These are phyloP conservation scores for Sycophila sp. DNA, from an alignment of 1,140 invertebrate species.

Conservation along the genomic window DNA sequence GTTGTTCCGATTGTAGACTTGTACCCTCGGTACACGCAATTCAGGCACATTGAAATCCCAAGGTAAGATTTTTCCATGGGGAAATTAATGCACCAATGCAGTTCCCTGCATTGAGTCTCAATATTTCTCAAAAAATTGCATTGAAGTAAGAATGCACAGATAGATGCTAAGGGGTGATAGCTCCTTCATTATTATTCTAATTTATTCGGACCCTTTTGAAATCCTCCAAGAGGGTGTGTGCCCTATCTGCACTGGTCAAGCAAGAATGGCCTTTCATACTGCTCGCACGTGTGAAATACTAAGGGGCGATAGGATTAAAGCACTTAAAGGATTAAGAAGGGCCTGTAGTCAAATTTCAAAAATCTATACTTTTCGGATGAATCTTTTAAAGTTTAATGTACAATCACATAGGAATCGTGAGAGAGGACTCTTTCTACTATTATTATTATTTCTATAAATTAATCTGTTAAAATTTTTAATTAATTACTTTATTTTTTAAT, in stretches of 20 bases:
- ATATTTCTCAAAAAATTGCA: slow-evolving; percentile 50
- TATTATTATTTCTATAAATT: background rate
- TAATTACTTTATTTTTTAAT: background rate
- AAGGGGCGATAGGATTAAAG: slow-evolving; percentile 38
- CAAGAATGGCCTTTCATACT: slow-evolving; percentile 39
- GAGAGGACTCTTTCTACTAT: too few species aligned
- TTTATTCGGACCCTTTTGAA: slow-evolving; percentile 44
- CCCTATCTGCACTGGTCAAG: slow-evolving; percentile 51
- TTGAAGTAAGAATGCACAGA: slow-evolving; percentile 42
- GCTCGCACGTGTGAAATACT: slow-evolving; percentile 39
- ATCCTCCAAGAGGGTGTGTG: slow-evolving; percentile 42
- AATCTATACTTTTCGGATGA: slow-evolving; percentile 28
- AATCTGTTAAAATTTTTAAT: background rate
- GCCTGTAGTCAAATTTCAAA: slow-evolving; percentile 38
- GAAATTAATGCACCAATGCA: slow-evolving; percentile 23
- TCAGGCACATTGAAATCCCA: slow-evolving; percentile 94
- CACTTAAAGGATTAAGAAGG: slow-evolving; percentile 39
- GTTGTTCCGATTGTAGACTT: slow-evolving; percentile 95
- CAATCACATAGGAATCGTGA: too few species aligned
- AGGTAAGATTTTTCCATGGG: slow-evolving; percentile 73
- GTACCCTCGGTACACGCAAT: slow-evolving; percentile 93
- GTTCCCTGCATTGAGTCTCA: slow-evolving; percentile 8
- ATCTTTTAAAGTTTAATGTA: slow-evolving; percentile 1
- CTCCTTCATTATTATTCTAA: slow-evolving; percentile 47
- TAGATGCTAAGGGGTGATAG: slow-evolving; percentile 44